Evolutionary conservation across 2,888 invertebrate species (phyloP).

Genomic region (Calameuta pallipes): DNA sequence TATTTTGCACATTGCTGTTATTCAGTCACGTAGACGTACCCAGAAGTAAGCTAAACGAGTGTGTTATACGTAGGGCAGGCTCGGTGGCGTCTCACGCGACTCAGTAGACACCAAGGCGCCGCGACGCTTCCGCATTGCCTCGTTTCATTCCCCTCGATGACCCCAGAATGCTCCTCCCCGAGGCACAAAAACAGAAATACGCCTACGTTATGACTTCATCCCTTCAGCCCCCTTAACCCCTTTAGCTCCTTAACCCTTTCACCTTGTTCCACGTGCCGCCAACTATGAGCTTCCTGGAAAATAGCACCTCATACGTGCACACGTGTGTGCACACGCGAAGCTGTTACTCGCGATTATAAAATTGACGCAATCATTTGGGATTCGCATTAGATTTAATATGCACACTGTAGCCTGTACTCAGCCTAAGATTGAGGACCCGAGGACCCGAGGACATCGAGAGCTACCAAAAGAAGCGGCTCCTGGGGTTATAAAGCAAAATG

Average conservation of each 20-base stretch:
- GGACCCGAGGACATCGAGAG: neutral
- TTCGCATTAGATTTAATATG: neutral
- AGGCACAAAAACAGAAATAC: neutral
- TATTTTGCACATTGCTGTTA: neutral
- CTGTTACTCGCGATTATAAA: neutral
- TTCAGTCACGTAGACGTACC: neutral
- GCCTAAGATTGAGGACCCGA: neutral
- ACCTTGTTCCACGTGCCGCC: neutral
- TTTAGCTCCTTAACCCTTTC: neutral
- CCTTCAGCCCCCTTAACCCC: neutral
- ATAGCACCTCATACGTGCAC: neutral
- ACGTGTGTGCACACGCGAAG: too few species aligned
- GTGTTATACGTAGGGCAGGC: conserved; percentile 21
- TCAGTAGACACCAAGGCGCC: conserved; percentile 40
- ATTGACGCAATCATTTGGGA: neutral
- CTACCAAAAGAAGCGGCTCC: neutral
- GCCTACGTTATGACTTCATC: neutral
- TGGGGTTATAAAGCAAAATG: conserved; percentile 20
- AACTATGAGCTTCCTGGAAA: neutral
- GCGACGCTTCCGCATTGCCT: conserved; percentile 40
- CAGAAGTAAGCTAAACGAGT: neutral
- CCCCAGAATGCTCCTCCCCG: neutral
- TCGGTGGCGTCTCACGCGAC: conserved; percentile 44
- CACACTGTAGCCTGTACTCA: neutral
- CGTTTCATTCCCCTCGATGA: conserved; percentile 33